Conservation (phyloP, 2,888 invertebrate genomes). For the Aspidapion aeneum region DNA sequence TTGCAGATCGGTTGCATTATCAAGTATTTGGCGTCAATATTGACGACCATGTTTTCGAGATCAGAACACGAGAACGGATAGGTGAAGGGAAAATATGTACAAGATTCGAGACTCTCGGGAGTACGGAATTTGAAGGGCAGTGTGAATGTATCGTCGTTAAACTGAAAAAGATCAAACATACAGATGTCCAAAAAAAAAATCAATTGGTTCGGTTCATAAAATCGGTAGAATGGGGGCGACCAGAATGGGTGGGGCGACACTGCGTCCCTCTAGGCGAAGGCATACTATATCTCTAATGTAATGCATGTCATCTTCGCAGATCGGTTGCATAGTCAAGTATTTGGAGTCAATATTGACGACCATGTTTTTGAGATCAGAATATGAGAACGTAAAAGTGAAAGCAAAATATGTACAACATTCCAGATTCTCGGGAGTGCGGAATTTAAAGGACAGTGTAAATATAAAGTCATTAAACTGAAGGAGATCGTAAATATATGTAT, state of each 20-base stretch:
- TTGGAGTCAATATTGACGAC: slow-evolving; percentile 65
- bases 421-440: slow-evolving; percentile 64
- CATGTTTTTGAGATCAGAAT: slow-evolving; percentile 73
- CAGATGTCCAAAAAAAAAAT: too few species aligned
- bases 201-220: not conserved
- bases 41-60: slow-evolving; percentile 67
- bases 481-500: slow-evolving; percentile 23
- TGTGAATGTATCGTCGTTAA: slow-evolving; percentile 68
- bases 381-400: slow-evolving; percentile 88
- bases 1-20: slow-evolving; percentile 42
- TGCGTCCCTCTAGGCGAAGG: slow-evolving; percentile 71
- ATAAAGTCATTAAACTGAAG: slow-evolving; percentile 66
- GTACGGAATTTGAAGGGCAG: slow-evolving; percentile 71
- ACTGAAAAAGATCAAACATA: slow-evolving; percentile 49
- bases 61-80: slow-evolving; percentile 87
- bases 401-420: slow-evolving; percentile 80
- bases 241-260: slow-evolving; percentile 85
- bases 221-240: too few species aligned
- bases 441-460: slow-evolving; percentile 72
- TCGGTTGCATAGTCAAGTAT: slow-evolving; percentile 48
- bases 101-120: slow-evolving; percentile 65
- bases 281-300: slow-evolving; percentile 79
- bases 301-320: slow-evolving; percentile 68
- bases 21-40: slow-evolving; percentile 62
- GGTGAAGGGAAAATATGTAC: slow-evolving; percentile 86